Evolutionary conservation across 64 coral and sea anemone genomes (phyloP), one percentile per base, ranked within the genome.

Genomic region (Catalaphyllia jardinei): DNA sequence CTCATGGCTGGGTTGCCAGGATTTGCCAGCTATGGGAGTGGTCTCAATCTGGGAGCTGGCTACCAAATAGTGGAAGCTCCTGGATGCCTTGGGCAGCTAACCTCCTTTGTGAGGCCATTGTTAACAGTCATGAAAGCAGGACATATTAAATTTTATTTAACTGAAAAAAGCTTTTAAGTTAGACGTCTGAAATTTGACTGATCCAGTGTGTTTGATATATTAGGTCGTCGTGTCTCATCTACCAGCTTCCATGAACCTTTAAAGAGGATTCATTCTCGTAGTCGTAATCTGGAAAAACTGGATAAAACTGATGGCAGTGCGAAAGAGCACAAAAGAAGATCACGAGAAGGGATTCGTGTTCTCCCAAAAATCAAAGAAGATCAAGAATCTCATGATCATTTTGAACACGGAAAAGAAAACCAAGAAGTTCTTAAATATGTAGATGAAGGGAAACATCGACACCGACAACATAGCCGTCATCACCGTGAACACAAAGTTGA

Each of bases 201-300:
- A 19, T 77, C 28, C 46, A 39, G 1, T 11, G 4, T 77, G 18
- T 31, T 75, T 15, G 57, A 24, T 75, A n/a, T n/a, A n/a, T 2
- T 30, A 88, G 86, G 10, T 61, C 86, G 74, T 76, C 86, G 90
- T n/a, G 72, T 87, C 60, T 83, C 39, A 57, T 87, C 90, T 0
- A 87, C 90, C 46, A 92, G 75, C 35, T 92, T 87, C 62, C 90
- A 92, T 92, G 90, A 72, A 73, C 90, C 90, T 30, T 67, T 92
- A 65, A 82, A 76, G 59, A 84, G 83, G 50, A 64, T 92, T 72
- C 59, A 80, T 50, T 83, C 89, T 11, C 89, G 73, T 76, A 28
- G 33, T 22, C 62, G 33, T 10, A 83, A 83, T 71, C 49, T 85
- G 63, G 12, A 85, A 9, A 85, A 85, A 50, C 31, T 85, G 63